Evolutionary conservation across 2,888 invertebrate genomes (phyloP), one percentile per base, ranked within the genome.

Genomic region (Eristalinus sepulchralis): DNA sequence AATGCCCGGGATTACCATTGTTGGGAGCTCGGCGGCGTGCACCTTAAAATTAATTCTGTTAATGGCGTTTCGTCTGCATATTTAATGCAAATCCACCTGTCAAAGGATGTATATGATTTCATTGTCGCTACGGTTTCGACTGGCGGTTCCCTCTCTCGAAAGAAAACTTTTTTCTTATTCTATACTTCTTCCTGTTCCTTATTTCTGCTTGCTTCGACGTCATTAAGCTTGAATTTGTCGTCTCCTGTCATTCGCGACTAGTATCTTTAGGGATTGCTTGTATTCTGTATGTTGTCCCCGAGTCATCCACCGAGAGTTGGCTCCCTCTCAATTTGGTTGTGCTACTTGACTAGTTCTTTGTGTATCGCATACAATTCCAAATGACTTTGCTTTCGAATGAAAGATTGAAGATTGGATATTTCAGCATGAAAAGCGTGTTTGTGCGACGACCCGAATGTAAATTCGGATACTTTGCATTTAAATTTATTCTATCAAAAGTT

Each of bases 401-500:
- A 47, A 17, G 17, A 47, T 47, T 47, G 17, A 47, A 47, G 47
- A 47, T 17, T 47, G 17, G 47, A 17, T n/a, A 17, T 47, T n/a
- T 47, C n/a, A 11, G 63, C 57, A 78, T 64, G 47, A 77, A 77
- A 53, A 33, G 62, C 33, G 62, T 77, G 57, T 57, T 70, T 53
- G 55, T 24, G 22, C 59, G 27, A 1, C 17, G 8, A 17, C 9
- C 17, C 6, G 17, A 27, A 63, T 55, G 62, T 20, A 76, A 67
- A 53, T 67, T n/a, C 47, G 22, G 11, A 27, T 33, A n/a, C 20
- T 79, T 66, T 66, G 57, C 20, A 59, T 47, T 72, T 66, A 80
- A 80, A 73, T 78, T 36, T 64, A 64, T 78, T 78, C 34, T 33
- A 57, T 78, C 55, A 33, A 34, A 72, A 27, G 66, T 67, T 71